phyloP scores from a whole-genome alignment of 2,797 vertebrate genomes.

The Brachyalestes nurse region DNA sequence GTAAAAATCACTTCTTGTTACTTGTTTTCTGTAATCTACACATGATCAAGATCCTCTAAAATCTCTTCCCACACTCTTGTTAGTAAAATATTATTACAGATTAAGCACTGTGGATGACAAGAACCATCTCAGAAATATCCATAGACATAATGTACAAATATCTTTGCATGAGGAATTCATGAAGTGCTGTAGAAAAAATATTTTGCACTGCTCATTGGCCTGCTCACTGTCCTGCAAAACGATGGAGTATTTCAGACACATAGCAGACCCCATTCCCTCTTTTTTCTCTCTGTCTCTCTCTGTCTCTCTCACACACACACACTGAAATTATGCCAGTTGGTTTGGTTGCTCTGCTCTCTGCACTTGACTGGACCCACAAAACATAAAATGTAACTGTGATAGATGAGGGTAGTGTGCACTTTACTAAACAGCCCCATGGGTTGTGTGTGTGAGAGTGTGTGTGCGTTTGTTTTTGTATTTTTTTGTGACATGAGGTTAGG shows the following conservation, averaged over 20 bases:
- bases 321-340: background rate
- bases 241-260: background rate
- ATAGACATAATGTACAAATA: background rate
- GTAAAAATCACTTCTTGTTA: too few relatives aligned
- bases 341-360: background rate
- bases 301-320: background rate
- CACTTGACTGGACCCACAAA: background rate
- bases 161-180: background rate
- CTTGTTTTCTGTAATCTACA: too few relatives aligned
- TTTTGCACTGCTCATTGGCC: background rate
- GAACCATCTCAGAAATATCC: background rate
- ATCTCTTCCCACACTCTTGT: too few relatives aligned
- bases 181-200: background rate
- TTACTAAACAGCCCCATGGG: background rate
- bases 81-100: too few relatives aligned
- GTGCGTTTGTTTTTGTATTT: background rate
- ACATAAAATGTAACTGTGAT: background rate
- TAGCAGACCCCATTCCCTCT: background rate
- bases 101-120: too few relatives aligned
- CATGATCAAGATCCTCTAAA: too few relatives aligned
- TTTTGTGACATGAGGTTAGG: background rate
- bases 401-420: background rate
- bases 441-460: too few relatives aligned
- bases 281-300: background rate
- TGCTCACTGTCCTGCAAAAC: background rate